Evolutionary conservation across 2,888 invertebrate species (phyloP).

Genomic region (Caenorhabditis angaria): DNA sequence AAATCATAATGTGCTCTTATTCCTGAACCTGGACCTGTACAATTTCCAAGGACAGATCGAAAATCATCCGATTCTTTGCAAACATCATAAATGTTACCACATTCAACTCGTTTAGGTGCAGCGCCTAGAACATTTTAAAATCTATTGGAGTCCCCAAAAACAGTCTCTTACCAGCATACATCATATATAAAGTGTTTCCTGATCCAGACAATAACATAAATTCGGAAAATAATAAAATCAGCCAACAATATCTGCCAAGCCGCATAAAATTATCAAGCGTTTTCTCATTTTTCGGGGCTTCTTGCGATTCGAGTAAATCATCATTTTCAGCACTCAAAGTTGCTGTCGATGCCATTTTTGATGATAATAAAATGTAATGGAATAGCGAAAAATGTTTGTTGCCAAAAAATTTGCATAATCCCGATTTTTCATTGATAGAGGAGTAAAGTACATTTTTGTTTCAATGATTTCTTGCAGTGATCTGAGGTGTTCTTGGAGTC

Average conservation of each 20-base stretch:
- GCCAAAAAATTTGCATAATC: slow-evolving; percentile 5
- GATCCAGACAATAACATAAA: slow-evolving; percentile 47
- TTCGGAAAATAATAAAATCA: slow-evolving; percentile 47
- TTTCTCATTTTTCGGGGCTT: slow-evolving; percentile 21
- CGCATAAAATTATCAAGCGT: slow-evolving; percentile 42
- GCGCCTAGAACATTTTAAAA: slow-evolving; percentile 30
- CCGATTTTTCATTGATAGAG: not conserved
- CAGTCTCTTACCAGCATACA: slow-evolving; percentile 44
- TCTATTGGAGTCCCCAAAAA: not conserved
- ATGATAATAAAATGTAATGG: not conserved
- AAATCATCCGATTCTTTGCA: slow-evolving; percentile 35
- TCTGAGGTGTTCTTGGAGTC: too few species aligned
- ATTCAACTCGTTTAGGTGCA: slow-evolving; percentile 39
- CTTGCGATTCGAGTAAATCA: slow-evolving; percentile 7
- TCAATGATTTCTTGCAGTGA: not conserved
- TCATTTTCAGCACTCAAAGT: slow-evolving; percentile 27
- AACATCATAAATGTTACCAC: slow-evolving; percentile 39
- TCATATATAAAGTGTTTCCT: slow-evolving; percentile 51
- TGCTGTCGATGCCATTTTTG: slow-evolving; percentile 35
- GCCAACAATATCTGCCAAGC: slow-evolving; percentile 41
- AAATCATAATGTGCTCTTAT: slow-evolving; percentile 45
- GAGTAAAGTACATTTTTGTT: not conserved
- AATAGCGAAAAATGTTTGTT: not conserved
- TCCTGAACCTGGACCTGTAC: too few species aligned
- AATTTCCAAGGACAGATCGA: slow-evolving; percentile 36